Evolutionary conservation across 2,888 invertebrate genomes (phyloP).

Genomic region (Parelbella ahira): DNA sequence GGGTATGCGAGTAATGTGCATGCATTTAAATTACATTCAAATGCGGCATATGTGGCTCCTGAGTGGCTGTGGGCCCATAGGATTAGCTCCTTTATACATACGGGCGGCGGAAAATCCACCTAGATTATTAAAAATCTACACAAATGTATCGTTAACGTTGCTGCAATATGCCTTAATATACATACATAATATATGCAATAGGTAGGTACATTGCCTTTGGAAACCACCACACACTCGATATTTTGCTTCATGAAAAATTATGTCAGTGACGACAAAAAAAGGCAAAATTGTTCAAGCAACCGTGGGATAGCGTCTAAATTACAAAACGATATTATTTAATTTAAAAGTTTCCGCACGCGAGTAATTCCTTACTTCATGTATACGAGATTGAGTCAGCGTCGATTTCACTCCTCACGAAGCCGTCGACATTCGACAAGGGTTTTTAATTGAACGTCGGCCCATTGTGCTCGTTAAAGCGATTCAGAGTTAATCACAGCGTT

Average conservation of each 20-base stretch:
- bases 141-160: too few relatives aligned
- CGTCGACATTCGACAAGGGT: constrained; percentile 74
- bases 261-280: too few relatives aligned
- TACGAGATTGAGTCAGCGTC: constrained; percentile 74
- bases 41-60: constrained; percentile 47
- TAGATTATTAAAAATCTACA: constrained; percentile 3
- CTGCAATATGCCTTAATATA: too few relatives aligned
- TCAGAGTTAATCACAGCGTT: constrained; percentile 76
- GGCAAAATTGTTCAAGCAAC: too few relatives aligned
- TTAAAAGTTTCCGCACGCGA: constrained; percentile 78
- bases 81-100: constrained; percentile 35
- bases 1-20: constrained; percentile 54
- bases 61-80: constrained; percentile 30
- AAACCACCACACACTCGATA: too few relatives aligned
- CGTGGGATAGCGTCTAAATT: constrained; percentile 78
- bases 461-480: constrained; percentile 78
- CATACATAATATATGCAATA: too few relatives aligned
- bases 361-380: constrained; percentile 77
- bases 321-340: constrained; percentile 78
- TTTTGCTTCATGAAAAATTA: too few relatives aligned
- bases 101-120: not conserved
- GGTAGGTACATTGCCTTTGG: too few relatives aligned
- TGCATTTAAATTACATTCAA: constrained; percentile 70
- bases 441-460: constrained; percentile 76
- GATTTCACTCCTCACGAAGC: constrained; percentile 68